Evolutionary conservation across 2,888 invertebrate genomes (phyloP).

Genomic region (Abscondita cerata): DNA sequence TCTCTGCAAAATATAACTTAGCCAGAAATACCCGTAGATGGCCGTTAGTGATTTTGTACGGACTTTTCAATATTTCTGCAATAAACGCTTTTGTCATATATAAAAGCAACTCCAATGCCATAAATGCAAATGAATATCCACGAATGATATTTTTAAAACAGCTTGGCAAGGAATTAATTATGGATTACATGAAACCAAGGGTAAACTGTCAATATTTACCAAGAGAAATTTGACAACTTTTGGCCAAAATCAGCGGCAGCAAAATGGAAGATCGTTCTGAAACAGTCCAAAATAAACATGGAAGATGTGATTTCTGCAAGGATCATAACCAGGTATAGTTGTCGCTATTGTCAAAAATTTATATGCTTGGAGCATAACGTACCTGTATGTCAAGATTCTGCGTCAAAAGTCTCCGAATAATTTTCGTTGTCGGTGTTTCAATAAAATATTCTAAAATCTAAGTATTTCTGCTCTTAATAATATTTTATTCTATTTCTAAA

Average conservation of each 20-base stretch:
- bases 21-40: not conserved
- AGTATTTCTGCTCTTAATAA: too few species aligned
- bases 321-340: not conserved
- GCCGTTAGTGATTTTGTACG: not conserved
- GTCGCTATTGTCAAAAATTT: not conserved
- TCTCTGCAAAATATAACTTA: not conserved
- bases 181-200: not conserved
- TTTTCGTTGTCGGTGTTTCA: too few species aligned
- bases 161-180: not conserved
- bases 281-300: too few species aligned
- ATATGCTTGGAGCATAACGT: not conserved
- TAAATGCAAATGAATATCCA: not conserved
- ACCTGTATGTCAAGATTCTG: not conserved
- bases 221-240: not conserved
- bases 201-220: not conserved
- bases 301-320: not conserved
- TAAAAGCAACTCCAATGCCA: too few species aligned
- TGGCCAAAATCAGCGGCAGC: not conserved
- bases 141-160: not conserved
- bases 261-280: not conserved
- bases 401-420: not conserved
- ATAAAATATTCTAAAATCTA: too few species aligned
- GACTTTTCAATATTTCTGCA: not conserved
- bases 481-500: too few species aligned
- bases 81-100: not conserved